Conservation (phyloP, 2,797 vertebrate genomes). For the Cottoperca gobio region DNA sequence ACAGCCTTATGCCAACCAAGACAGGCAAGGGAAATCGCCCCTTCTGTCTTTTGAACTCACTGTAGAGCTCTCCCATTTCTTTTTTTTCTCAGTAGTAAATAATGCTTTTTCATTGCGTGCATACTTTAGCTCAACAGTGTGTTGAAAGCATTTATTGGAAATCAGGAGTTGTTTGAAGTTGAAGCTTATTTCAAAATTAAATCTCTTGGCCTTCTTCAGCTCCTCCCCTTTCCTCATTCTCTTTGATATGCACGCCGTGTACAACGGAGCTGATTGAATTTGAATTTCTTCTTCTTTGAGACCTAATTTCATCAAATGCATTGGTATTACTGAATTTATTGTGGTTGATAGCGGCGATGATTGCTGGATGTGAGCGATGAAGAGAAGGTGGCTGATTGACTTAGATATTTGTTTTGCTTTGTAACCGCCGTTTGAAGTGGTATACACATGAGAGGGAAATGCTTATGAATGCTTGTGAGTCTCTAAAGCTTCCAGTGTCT, state of each 20-base stretch:
- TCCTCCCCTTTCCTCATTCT: constrained; percentile 35
- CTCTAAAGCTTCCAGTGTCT: constrained; percentile 26
- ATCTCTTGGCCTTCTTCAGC: constrained; percentile 64
- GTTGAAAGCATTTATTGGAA: constrained; percentile 77
- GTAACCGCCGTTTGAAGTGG: constrained; percentile 70
- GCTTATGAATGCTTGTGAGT: constrained; percentile 30
- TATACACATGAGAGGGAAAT: constrained; percentile 40
- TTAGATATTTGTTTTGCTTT: constrained; percentile 59
- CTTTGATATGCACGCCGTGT: constrained; percentile 70
- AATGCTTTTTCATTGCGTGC: constrained; percentile 81
- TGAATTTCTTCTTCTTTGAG: constrained; percentile 55
- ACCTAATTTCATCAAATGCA: constrained; percentile 54
- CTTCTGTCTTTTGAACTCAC: constrained; percentile 44
- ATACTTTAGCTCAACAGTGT: constrained; percentile 48
- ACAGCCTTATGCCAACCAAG: constrained; percentile 31
- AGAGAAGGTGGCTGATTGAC: constrained; percentile 67
- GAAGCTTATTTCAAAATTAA: constrained; percentile 65
- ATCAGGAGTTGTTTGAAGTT: constrained; percentile 75
- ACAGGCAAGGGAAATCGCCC: constrained; percentile 52
- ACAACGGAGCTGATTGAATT: constrained; percentile 60
- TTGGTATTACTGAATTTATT: constrained; percentile 44
- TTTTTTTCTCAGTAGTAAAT: constrained; percentile 75
- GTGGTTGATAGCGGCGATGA: constrained; percentile 43
- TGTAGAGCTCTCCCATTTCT: constrained; percentile 31
- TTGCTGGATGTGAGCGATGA: constrained; percentile 40